A percentile compares a stretch with the other conserved stretches of the same genome.
Evolutionary conservation across 2,797 vertebrate genomes (phyloP).

Genomic region (Pantherophis alleghaniensis): DNA sequence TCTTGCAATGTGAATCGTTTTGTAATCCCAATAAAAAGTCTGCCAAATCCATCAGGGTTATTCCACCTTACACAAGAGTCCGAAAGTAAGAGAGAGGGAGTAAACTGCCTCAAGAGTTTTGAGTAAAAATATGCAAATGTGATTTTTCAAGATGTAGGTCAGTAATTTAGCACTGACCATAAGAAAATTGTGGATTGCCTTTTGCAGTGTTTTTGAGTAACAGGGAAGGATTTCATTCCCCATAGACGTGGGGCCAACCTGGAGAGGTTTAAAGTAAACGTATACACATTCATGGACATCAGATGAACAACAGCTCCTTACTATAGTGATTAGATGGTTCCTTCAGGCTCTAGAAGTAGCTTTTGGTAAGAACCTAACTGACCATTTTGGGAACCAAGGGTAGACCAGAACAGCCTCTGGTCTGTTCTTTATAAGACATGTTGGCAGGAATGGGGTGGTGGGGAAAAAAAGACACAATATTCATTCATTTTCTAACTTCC

Average conservation of each 20-base stretch:
- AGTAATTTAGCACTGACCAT: not conserved
- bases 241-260: not conserved
- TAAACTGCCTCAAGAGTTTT: not conserved
- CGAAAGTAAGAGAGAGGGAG: not conserved
- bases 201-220: not conserved
- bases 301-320: not conserved
- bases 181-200: not conserved
- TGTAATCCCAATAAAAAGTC: not conserved
- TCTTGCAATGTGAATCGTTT: not conserved
- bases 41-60: not conserved
- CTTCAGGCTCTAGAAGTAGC: not conserved
- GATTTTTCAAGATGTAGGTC: not conserved
- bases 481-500: not conserved
- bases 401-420: not conserved
- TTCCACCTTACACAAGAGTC: not conserved
- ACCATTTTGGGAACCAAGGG: not conserved
- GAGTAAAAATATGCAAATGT: not conserved
- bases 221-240: not conserved
- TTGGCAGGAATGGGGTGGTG: not conserved
- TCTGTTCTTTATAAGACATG: not conserved
- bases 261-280: not conserved
- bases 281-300: not conserved
- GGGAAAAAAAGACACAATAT: not conserved
- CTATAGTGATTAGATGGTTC: not conserved
- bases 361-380: not conserved